A percentile compares a stretch with the other conserved stretches of the same genome.
Conservation (phyloP, 2,797 vertebrate genomes). For the Sternarchorhynchus goeldii region DNA sequence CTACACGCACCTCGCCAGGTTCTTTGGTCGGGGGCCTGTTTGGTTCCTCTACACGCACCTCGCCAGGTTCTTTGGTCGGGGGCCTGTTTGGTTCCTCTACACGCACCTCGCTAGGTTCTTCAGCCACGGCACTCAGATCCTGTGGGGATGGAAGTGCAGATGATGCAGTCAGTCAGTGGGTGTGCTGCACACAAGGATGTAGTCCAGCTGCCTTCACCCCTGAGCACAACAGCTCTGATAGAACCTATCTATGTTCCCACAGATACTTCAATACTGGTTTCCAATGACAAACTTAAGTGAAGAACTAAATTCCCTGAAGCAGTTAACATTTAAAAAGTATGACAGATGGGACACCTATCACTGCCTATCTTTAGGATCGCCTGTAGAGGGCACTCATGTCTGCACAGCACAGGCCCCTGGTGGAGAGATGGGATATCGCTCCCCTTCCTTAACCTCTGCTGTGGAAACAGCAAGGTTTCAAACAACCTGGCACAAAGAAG, state of each 20-base stretch:
- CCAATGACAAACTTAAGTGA: too few relatives aligned
- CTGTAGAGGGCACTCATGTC: too few relatives aligned
- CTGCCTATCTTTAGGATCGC: too few relatives aligned
- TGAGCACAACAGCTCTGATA: too few relatives aligned
- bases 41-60: constrained; percentile 92
- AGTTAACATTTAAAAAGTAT: too few relatives aligned
- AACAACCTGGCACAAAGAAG: constrained; percentile 27
- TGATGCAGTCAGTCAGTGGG: background rate
- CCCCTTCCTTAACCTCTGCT: constrained; percentile 25
- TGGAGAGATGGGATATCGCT: background rate
- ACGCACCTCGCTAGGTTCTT: constrained; percentile 91
- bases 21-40: constrained; percentile 94
- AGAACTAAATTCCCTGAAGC: too few relatives aligned
- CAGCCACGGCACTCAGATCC: constrained; percentile 92
- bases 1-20: constrained; percentile 90
- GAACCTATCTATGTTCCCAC: too few relatives aligned
- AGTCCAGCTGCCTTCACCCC: background rate
- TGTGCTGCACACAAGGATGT: background rate
- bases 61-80: constrained; percentile 92
- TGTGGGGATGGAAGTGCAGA: constrained; percentile 59
- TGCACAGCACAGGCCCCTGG: constrained; percentile 12
- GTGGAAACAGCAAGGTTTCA: constrained; percentile 36
- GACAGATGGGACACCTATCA: too few relatives aligned
- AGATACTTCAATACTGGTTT: too few relatives aligned
- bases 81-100: constrained; percentile 93